Evolutionary conservation across 2,888 invertebrate species (phyloP), one percentile per base, ranked within the genome.

Genomic region (Eupithecia pulchellata): DNA sequence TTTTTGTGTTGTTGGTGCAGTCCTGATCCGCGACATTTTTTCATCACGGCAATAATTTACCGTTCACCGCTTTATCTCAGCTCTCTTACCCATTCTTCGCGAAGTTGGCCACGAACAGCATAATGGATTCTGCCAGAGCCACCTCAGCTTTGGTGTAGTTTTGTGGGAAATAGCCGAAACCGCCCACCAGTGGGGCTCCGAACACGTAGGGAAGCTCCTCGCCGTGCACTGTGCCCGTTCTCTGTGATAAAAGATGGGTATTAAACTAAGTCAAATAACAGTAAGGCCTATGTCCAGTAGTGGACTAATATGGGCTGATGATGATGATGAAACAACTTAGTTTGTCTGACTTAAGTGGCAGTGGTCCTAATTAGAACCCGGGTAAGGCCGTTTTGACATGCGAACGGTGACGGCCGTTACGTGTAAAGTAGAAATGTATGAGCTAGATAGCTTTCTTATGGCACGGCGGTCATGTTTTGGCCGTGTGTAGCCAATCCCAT

Each of bases 121-220:
- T 97, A 81, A 98, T 96, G 25, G 97, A 97, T 89, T 98, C 98
- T 0, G 98, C 97, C 68, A 98, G 91, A 0, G 97, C 97, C 60
- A 97, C 95, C 91, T 98, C 98, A 6, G 97, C 96, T 89, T 97
- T 97, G 9, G 98, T 97, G 91, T 98, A 98, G 94, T 98, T 98
- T 83, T 95, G 96, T 0, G 97, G 97, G 84, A 98, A 98, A 90
- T 97, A 97, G 74, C 95, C 97, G 89, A 95, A 96, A 0, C 97
- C 97, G 77, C 97, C 97, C 25, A 97, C 97, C 36, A 98, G 91
- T 0, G 98, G 98, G 1, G 98, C 98, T 61, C 98, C 98, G 82
- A 98, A 98, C 74, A 98, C 95, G 86, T 98, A 98, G 0, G 98
- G 97, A 74, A 98, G 91, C 81, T 98, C 98, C 88, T 98, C 98